Percentiles rank a stretch among this genome's conserved stretches.
Evolutionary conservation across 2,888 invertebrate genomes (phyloP).

Genomic region (Anarsia innoxiella): DNA sequence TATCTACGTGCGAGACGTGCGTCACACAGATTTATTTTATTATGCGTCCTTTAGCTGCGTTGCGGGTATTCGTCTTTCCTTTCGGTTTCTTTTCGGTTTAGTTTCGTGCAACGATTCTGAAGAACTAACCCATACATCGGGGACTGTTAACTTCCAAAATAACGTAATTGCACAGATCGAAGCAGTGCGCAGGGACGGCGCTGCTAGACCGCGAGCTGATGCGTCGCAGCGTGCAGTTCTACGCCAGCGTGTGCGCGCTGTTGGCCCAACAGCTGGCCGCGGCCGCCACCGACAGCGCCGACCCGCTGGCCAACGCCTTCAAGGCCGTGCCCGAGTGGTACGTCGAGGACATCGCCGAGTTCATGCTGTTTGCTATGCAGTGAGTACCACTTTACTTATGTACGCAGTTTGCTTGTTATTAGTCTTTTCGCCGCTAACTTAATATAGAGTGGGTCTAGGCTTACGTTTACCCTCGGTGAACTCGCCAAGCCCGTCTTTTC

Average conservation of each 20-base stretch:
- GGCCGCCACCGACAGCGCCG: conserved; percentile 57
- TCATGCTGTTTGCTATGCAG: conserved; percentile 94
- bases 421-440: background rate
- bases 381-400: conserved; percentile 79
- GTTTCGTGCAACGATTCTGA: too few relatives aligned
- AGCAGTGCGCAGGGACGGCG: conserved; percentile 93
- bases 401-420: background rate
- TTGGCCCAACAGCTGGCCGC: conserved; percentile 74
- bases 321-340: conserved; percentile 97
- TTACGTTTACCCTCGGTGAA: background rate
- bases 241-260: conserved; percentile 88
- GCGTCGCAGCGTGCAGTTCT: conserved; percentile 89
- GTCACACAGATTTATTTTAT: too few relatives aligned
- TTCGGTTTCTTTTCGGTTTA: too few relatives aligned
- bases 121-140: too few relatives aligned
- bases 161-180: too few relatives aligned
- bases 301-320: conserved; percentile 76
- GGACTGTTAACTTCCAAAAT: too few relatives aligned
- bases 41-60: too few relatives aligned
- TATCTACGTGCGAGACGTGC: background rate
- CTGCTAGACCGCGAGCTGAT: conserved; percentile 90
- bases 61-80: too few relatives aligned
- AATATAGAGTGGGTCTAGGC: background rate
- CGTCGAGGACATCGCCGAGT: conserved; percentile 97
- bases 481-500: background rate